Base-by-base conservation (phyloP, 2,797 vertebrate genomes). In the Pipistrellus pipistrellus region DNA sequence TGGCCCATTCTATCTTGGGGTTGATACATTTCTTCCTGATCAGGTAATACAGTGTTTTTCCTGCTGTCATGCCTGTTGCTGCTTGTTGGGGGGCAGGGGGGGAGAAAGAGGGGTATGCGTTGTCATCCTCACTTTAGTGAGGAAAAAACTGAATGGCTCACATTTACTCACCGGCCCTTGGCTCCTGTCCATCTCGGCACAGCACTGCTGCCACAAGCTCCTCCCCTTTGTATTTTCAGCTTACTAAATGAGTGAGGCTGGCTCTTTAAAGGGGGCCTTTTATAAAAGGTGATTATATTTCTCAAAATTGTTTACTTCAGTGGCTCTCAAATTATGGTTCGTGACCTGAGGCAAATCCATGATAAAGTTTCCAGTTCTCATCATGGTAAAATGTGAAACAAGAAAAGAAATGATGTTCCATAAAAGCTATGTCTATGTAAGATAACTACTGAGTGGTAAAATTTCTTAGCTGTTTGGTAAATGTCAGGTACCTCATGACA, bases 21-120 rank as follows among this genome's bases (percentile, higher is more conserved):
- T 99, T 18, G 99, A 99, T 91, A 98, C 98, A 0, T 99, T 99
- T 99, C 95, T 98, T 99, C 86, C 97, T 99, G 59, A 97, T 99
- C 35, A 99, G 99, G 99, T 99, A 98, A 98, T 95, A 77, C 2
- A 8, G 59, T 7, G 11, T 18, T 48, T 51, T 8, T 4, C 64
- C 69, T 27, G 51, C 32, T 55, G 6, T 4, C 20, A n/a, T 9
- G 25, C 57, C 3, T 10, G 6, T n/a, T 25, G 57, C n/a, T 59
- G n/a, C 12, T 48, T 21, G 44, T 35, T 46, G 5, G 32, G 13
- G 55, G 35, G 38, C 35, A 5, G 38, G 38, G 6, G 6, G 38
- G 38, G 38, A 41, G 38, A 41, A 41, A 41, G 38, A 41, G 6
- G 38, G 38, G 25, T 30, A 2, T 14, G 41, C 4, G 46, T 21